Evolutionary conservation across 2,888 invertebrate species (phyloP).

Genomic region (Subacronicta megacephala): DNA sequence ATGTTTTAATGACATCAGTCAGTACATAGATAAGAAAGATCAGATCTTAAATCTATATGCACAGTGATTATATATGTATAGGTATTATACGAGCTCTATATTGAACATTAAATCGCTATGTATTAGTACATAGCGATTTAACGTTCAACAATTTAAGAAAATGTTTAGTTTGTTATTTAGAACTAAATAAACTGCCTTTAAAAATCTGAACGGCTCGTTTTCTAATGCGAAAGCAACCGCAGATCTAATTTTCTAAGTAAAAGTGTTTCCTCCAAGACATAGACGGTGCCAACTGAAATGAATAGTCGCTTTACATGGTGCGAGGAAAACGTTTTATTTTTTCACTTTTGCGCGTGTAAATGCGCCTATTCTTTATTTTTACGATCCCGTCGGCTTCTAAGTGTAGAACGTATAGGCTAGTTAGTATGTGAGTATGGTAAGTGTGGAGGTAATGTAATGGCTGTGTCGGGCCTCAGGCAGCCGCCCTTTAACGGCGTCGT

Average conservation of each 20-base stretch:
- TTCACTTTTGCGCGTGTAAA: slow-evolving; percentile 66
- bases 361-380: slow-evolving; percentile 71
- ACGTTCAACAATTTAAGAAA: slow-evolving; percentile 23
- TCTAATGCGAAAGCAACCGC: slow-evolving; percentile 32
- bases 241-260: slow-evolving; percentile 56
- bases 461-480: slow-evolving; percentile 79
- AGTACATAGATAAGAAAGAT: too few species aligned
- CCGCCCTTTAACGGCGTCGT: slow-evolving; percentile 86
- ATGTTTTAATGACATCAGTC: too few species aligned
- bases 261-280: slow-evolving; percentile 43
- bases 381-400: slow-evolving; percentile 76
- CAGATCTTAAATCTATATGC: too few species aligned
- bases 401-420: slow-evolving; percentile 68
- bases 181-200: slow-evolving; percentile 20
- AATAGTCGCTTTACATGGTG: slow-evolving; percentile 51
- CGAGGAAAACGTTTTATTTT: slow-evolving; percentile 66
- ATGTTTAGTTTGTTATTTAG: slow-evolving; percentile 32
- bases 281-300: slow-evolving; percentile 38
- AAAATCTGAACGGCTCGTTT: slow-evolving; percentile 14
- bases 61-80: too few species aligned
- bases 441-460: slow-evolving; percentile 83
- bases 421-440: slow-evolving; percentile 76
- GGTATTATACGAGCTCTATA: too few species aligned
- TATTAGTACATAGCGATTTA: slow-evolving; percentile 22
- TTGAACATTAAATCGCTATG: too few species aligned